Base-by-base conservation (phyloP, 2,888 invertebrate species). In the Caenorhabditis parvicauda region DNA sequence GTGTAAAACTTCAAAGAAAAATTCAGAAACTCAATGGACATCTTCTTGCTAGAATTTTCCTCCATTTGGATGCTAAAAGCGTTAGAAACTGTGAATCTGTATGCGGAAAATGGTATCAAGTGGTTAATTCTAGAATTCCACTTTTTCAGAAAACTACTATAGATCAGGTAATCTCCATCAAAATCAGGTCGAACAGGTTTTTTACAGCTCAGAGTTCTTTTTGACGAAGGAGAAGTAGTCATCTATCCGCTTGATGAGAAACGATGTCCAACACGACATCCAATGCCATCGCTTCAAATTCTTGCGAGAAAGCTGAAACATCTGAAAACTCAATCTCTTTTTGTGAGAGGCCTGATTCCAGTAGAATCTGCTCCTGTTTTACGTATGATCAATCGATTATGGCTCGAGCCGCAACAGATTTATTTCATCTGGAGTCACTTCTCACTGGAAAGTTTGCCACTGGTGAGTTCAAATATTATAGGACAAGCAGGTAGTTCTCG, bases 381-480 rank as follows among this genome's bases (percentile, higher is more conserved):
- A 6, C 29, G 59, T 25, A 32, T 68, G 21, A 50, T 75, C 0
- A 41, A 59, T 3, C 42, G 53, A 3, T 42, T 72, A n/a, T 46
- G 56, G 6, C 50, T 75, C 4, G 55, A 53, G 38, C 67, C 70
- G 6, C 62, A 64, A n/a, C 75, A 75, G 53, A 69, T 75, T 44
- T 75, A 72, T 47, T 69, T 75, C 29, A 70, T 75, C 19, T 75
- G 75, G 75, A 70, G 75, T 54, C 68, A 71, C 22, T 74, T 75
- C 46, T 55, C 65, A 4, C 47, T 51, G 0, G 60, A 59, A 1
- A 60, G 64, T 24, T 50, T 67, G 14, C n/a, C 43, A 14, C 43
- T 67, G 51, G 71, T 69, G 32, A 44, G 49, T 29, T 55, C 19
- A 39, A n/a, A n/a, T n/a, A n/a, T n/a, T n/a, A n/a, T n/a, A n/a